phyloP scores from a whole-genome alignment of 2,888 invertebrate genomes.

The Candidula unifasciata region DNA sequence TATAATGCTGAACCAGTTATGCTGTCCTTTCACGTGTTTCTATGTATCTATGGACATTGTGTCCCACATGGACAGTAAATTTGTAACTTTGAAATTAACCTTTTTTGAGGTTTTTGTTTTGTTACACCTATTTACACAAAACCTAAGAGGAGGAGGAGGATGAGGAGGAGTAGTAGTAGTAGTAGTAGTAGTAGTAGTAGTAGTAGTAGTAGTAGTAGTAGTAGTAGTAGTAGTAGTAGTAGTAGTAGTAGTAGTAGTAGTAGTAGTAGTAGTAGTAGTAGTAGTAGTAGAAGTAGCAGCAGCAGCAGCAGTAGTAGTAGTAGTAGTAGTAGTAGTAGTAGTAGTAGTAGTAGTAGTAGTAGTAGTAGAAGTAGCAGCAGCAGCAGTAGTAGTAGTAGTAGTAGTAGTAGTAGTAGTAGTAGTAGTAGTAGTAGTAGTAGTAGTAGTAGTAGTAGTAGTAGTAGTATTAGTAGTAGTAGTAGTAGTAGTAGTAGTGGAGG shows the following conservation, averaged over 20 bases:
- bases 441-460: conserved; percentile 2
- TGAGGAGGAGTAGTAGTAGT: not conserved
- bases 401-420: not conserved
- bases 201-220: not conserved
- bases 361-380: not conserved
- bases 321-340: conserved; percentile 1
- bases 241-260: not conserved
- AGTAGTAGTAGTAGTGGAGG: not conserved
- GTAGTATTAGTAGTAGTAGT: conserved; percentile 3
- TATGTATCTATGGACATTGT: no score
- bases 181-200: conserved; percentile 6
- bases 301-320: not conserved
- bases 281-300: not conserved
- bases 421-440: not conserved
- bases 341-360: not conserved
- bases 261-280: conserved; percentile 8
- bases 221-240: not conserved
- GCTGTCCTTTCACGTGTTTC: no score
- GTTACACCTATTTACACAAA: no score
- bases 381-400: not conserved
- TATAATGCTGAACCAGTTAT: no score
- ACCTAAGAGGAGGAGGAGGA: not conserved
- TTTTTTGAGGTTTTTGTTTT: no score
- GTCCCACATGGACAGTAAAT: no score
- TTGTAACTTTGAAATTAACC: no score